Evolutionary conservation across 2,888 invertebrate genomes (phyloP).

Genomic region (Aphrophora alni): DNA sequence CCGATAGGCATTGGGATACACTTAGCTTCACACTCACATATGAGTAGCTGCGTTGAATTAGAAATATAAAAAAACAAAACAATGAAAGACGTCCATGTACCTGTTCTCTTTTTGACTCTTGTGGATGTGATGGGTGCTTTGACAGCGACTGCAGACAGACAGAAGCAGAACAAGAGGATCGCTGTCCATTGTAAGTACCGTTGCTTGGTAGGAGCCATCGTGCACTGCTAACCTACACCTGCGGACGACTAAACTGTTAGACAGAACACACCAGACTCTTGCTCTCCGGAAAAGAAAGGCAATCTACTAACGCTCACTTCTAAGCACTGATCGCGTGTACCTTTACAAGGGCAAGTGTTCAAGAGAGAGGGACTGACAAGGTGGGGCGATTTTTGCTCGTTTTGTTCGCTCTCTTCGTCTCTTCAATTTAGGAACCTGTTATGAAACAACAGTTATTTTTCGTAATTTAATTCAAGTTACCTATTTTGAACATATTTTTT

Average conservation of each 20-base stretch:
- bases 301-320: not conserved
- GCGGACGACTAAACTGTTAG: not conserved
- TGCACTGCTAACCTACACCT: not conserved
- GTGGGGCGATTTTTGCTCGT: not conserved
- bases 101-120: slow-evolving; percentile 32
- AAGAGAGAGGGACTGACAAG: not conserved
- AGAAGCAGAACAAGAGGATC: not conserved
- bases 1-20: not conserved
- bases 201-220: not conserved
- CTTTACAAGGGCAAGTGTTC: not conserved
- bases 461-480: not conserved
- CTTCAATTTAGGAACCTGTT: not conserved
- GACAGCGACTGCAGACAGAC: slow-evolving; percentile 12
- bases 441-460: not conserved
- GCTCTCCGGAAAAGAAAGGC: not conserved
- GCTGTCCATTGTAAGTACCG: not conserved
- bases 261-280: not conserved
- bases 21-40: not conserved
- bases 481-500: no score
- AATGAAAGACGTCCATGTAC: slow-evolving; percentile 10
- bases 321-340: not conserved
- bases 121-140: slow-evolving; percentile 10
- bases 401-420: no score
- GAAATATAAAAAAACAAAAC: not conserved
- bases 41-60: not conserved